Evolutionary conservation across 2,113 vertebrate species (phyloP).

Genomic region (Astur gentilis): DNA sequence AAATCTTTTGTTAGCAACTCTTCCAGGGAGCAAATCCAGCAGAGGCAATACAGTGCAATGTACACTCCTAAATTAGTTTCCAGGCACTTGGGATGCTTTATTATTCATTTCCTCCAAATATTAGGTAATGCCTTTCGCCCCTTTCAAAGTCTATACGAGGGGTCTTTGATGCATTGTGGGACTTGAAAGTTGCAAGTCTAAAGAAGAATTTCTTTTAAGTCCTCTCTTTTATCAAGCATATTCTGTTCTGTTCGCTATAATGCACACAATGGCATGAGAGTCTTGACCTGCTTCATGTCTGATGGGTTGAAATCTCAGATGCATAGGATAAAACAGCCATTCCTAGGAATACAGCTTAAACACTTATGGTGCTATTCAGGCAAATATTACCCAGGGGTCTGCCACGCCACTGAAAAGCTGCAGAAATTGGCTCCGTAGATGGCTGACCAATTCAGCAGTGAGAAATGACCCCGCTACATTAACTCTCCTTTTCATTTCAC

Average conservation of each 20-base stretch:
- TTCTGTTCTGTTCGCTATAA: constrained; percentile 42
- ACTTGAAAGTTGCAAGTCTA: constrained; percentile 65
- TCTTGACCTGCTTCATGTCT: constrained; percentile 54
- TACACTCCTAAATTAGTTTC: constrained; percentile 70
- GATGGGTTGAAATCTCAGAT: constrained; percentile 57
- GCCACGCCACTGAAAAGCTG: constrained; percentile 36
- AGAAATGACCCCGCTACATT: constrained; percentile 44
- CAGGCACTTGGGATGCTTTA: constrained; percentile 61
- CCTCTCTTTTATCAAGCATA: constrained; percentile 39
- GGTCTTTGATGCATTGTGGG: constrained; percentile 70
- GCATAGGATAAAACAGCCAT: constrained; percentile 42
- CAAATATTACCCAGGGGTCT: constrained; percentile 60
- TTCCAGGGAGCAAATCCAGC: constrained; percentile 49
- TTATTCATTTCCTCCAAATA: constrained; percentile 72
- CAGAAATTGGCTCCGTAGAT: constrained; percentile 46
- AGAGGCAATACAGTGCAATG: background rate
- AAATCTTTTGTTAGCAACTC: constrained; percentile 60
- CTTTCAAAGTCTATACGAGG: constrained; percentile 37
- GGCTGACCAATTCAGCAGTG: constrained; percentile 41
- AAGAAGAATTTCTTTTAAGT: constrained; percentile 60
- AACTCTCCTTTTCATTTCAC: constrained; percentile 43
- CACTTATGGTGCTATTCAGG: constrained; percentile 37
- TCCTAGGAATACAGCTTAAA: constrained; percentile 12
- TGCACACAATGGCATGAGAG: constrained; percentile 40
- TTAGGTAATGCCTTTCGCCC: constrained; percentile 54